Percentiles rank a stretch among this genome's conserved stretches.
Conservation (phyloP, 1,140 invertebrate species). For the Atopsyche davidsoni region DNA sequence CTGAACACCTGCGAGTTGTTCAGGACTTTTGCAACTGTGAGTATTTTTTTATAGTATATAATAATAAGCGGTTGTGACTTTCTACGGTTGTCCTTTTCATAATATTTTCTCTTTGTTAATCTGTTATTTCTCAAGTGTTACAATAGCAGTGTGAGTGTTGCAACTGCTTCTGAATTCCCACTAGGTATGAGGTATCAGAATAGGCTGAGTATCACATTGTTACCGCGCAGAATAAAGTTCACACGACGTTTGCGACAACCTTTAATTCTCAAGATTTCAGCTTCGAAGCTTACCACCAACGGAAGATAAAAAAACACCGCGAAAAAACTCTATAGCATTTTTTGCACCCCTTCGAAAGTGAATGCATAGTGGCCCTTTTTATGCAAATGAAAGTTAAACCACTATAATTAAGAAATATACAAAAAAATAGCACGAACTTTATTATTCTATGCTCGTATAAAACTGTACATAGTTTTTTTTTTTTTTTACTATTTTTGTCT, state of each 20-base stretch:
- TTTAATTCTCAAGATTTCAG: slow-evolving; percentile 10
- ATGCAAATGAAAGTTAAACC: too few species aligned
- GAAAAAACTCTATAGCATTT: too few species aligned
- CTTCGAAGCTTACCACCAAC: too few species aligned
- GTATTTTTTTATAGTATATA: slow-evolving; percentile 3
- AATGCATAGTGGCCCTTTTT: too few species aligned
- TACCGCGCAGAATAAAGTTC: slow-evolving; percentile 7
- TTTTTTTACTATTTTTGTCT: not conserved
- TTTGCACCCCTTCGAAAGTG: too few species aligned
- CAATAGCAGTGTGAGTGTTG: slow-evolving; percentile 13
- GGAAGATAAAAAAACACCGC: too few species aligned
- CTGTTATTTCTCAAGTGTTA: slow-evolving; percentile 21
- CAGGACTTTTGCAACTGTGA: too few species aligned
- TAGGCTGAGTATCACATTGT: slow-evolving; percentile 11
- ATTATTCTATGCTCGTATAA: not conserved
- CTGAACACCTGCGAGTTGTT: too few species aligned
- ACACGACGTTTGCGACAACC: slow-evolving; percentile 17
- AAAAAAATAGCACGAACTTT: not conserved
- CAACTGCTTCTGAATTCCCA: slow-evolving; percentile 14
- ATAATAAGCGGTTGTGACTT: too few species aligned
- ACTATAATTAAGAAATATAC: not conserved
- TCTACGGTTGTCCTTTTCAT: slow-evolving; percentile 16
- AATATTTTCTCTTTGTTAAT: slow-evolving; percentile 25
- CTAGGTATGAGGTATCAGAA: slow-evolving; percentile 11
- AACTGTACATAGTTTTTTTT: not conserved